A percentile compares a stretch with the other conserved stretches of the same genome.
Evolutionary conservation across 2,797 vertebrate species (phyloP).

Genomic region (Delichon dasypus): DNA sequence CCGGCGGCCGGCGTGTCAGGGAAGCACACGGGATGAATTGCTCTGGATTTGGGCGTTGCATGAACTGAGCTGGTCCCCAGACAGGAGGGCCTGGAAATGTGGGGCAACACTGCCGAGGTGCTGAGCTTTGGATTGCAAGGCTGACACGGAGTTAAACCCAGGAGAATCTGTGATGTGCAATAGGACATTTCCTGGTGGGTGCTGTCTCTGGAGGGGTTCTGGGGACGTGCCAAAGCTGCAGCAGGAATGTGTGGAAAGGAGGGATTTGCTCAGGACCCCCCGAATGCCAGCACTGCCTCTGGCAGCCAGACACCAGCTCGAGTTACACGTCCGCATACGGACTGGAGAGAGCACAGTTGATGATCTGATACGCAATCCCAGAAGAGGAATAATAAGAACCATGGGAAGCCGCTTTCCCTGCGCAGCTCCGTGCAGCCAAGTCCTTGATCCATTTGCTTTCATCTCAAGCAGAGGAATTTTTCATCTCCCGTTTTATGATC

Average conservation of each 20-base stretch:
- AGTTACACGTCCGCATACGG: not conserved
- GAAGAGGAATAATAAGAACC: constrained; percentile 38
- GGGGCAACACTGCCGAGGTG: fast-evolving
- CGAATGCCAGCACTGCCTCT: not conserved
- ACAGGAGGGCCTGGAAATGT: not conserved
- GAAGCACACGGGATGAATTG: not conserved
- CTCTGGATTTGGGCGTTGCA: not conserved
- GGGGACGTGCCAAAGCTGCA: not conserved
- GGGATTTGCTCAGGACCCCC: not conserved
- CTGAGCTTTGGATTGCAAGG: not conserved
- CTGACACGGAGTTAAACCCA: fast-evolving
- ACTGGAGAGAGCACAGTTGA: not conserved
- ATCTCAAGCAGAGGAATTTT: constrained; percentile 69
- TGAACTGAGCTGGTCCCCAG: not conserved
- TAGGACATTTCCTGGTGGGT: fast-evolving
- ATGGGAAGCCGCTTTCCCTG: not conserved
- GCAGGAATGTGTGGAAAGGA: not conserved
- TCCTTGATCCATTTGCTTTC: constrained; percentile 62
- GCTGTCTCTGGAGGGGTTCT: not conserved
- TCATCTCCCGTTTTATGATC: constrained; percentile 62
- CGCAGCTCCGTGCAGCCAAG: constrained; percentile 9
- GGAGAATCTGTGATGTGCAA: not conserved
- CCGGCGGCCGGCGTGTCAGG: not conserved
- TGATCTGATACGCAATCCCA: constrained; percentile 31
- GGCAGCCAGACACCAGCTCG: not conserved